phyloP scores from a whole-genome alignment of 2,888 invertebrate genomes.

The Tiliacea aurago region DNA sequence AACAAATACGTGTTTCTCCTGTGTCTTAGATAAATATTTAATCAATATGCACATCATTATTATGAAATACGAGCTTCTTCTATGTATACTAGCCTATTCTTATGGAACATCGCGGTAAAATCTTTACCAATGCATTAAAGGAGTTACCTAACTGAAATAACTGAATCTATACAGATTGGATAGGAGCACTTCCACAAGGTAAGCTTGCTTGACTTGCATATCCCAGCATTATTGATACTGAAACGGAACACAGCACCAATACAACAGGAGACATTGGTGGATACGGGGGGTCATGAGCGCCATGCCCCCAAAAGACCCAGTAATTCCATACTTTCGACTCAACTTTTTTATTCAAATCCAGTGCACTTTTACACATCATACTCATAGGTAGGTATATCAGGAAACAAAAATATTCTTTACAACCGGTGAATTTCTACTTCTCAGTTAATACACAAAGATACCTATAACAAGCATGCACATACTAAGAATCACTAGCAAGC shows the following conservation, averaged over 20 bases:
- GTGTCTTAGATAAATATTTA: background rate
- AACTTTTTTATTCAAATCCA: too few relatives aligned
- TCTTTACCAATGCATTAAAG: background rate
- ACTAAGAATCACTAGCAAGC: too few relatives aligned
- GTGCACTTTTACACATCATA: too few relatives aligned
- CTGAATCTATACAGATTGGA: background rate
- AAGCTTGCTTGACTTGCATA: slow-evolving; percentile 6
- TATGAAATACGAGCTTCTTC: too few relatives aligned
- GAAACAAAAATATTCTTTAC: too few relatives aligned
- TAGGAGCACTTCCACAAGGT: background rate
- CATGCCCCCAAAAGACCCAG: too few relatives aligned
- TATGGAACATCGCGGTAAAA: background rate
- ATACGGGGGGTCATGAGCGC: too few relatives aligned
- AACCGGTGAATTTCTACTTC: too few relatives aligned
- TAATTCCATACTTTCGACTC: too few relatives aligned
- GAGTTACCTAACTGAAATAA: background rate
- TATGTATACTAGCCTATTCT: background rate
- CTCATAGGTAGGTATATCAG: too few relatives aligned
- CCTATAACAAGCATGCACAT: too few relatives aligned
- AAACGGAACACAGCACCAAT: background rate
- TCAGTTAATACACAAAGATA: too few relatives aligned
- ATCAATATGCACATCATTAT: background rate
- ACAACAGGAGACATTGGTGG: background rate
- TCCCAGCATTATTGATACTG: background rate
- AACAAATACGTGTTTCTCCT: background rate